Conservation (phyloP, 2,797 vertebrate species). For the Allobates femoralis region DNA sequence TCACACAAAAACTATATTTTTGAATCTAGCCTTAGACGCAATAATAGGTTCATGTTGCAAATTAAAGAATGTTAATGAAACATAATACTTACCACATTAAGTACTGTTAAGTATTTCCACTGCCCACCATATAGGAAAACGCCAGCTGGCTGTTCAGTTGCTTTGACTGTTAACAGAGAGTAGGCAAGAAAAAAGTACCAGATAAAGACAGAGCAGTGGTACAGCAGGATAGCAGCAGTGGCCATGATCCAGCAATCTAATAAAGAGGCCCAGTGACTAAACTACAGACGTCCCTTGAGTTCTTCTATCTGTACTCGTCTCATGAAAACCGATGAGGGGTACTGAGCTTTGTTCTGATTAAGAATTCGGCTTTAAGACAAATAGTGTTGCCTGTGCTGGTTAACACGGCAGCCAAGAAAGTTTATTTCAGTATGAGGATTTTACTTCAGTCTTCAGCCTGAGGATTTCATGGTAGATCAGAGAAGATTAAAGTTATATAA, state of each 20-base stretch:
- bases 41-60: not conserved
- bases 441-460: not conserved
- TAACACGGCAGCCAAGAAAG: constrained; percentile 15
- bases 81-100: constrained; percentile 86
- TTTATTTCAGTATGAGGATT: constrained; percentile 65
- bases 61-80: not conserved
- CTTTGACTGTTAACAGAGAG: constrained; percentile 65
- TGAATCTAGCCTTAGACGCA: not conserved
- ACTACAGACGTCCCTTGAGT: constrained; percentile 46
- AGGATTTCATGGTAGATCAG: constrained; percentile 69
- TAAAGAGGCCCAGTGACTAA: not conserved
- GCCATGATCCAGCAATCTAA: constrained; percentile 71
- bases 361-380: constrained; percentile 35
- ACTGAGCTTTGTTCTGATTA: constrained; percentile 3
- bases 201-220: constrained; percentile 78
- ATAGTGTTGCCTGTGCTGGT: constrained; percentile 5
- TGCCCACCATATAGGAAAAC: constrained; percentile 83
- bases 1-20: not conserved
- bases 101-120: constrained; percentile 90
- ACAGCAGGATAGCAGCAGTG: constrained; percentile 64
- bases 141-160: constrained; percentile 71
- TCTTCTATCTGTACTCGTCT: constrained; percentile 13
- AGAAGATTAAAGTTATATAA: constrained; percentile 65
- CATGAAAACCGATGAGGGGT: not conserved
- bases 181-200: constrained; percentile 83